phyloP scores from a whole-genome alignment of 1,140 invertebrate genomes.

The Lordiphosa collinella region DNA sequence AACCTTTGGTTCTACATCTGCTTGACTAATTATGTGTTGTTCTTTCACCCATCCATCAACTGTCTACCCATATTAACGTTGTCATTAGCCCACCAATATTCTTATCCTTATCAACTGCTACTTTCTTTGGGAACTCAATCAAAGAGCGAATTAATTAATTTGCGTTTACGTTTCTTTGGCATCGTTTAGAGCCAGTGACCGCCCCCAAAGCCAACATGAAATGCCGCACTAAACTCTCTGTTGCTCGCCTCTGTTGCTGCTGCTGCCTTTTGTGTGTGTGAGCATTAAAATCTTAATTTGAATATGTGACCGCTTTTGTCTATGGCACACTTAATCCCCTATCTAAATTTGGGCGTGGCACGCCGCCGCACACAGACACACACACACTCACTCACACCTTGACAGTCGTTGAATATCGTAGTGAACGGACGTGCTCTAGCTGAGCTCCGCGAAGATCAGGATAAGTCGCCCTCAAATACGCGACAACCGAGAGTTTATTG shows the following conservation, averaged over 20 bases:
- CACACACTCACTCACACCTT: constrained; percentile 9
- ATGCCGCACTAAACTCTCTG: background rate
- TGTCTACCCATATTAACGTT: too few species aligned
- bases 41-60: too few species aligned
- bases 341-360: constrained; percentile 11
- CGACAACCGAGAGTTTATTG: too few species aligned
- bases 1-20: too few species aligned
- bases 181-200: constrained; percentile 11
- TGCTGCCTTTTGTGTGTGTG: constrained; percentile 34
- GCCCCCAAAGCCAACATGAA: background rate
- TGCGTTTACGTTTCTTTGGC: constrained; percentile 52
- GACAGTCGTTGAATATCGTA: too few species aligned
- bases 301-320: constrained; percentile 69
- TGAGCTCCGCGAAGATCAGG: too few species aligned
- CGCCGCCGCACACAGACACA: background rate
- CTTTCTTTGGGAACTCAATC: constrained; percentile 27
- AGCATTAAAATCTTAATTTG: constrained; percentile 76
- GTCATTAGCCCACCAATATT: too few species aligned
- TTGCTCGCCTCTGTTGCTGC: background rate
- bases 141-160: constrained; percentile 58
- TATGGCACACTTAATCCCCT: constrained; percentile 29
- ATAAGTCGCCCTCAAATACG: too few species aligned
- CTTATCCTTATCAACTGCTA: too few species aligned
- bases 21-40: too few species aligned
- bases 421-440: too few species aligned